These are phyloP conservation scores for Epizoanthus fatuus DNA, from an alignment of 92 coral and sea anemone species.

Conservation along the genomic window DNA sequence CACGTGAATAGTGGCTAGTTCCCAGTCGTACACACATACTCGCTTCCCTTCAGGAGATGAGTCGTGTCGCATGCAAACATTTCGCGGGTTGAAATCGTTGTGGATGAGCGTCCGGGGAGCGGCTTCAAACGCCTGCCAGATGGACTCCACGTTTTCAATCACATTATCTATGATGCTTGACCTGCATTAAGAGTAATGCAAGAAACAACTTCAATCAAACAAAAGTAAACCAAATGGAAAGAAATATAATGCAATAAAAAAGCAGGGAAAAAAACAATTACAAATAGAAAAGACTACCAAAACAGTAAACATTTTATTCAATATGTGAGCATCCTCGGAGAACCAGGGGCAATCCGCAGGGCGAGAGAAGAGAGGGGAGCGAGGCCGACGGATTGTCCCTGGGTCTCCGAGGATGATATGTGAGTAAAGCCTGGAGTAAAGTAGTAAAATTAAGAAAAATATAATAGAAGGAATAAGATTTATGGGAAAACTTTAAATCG, in stretches of 20 bases:
- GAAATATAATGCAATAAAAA: too few relatives aligned
- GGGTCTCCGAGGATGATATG: too few relatives aligned
- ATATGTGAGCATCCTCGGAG: too few relatives aligned
- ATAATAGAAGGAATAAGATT: background rate
- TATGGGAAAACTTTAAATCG: too few relatives aligned
- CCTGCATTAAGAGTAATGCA: conserved; percentile 19
- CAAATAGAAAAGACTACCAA: too few relatives aligned
- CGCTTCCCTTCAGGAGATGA: background rate
- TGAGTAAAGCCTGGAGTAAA: background rate
- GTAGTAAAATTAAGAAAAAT: background rate
- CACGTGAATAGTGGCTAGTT: conserved; percentile 67
- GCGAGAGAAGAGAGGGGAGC: too few relatives aligned
- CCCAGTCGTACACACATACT: conserved; percentile 75
- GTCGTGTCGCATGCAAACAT: conserved; percentile 60
- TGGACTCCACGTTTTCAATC: conserved; percentile 47
- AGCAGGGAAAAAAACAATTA: too few relatives aligned
- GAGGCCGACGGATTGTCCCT: too few relatives aligned
- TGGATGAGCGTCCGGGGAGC: conserved; percentile 75
- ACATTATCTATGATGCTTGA: conserved; percentile 33
- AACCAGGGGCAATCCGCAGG: too few relatives aligned
- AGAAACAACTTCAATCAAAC: background rate
- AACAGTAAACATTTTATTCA: too few relatives aligned
- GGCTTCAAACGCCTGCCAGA: conserved; percentile 69
- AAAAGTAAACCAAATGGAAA: too few relatives aligned
- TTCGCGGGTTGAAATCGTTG: conserved; percentile 74